Base-by-base conservation (phyloP, 2,888 invertebrate species). In the Tubulanus polymorphus region DNA sequence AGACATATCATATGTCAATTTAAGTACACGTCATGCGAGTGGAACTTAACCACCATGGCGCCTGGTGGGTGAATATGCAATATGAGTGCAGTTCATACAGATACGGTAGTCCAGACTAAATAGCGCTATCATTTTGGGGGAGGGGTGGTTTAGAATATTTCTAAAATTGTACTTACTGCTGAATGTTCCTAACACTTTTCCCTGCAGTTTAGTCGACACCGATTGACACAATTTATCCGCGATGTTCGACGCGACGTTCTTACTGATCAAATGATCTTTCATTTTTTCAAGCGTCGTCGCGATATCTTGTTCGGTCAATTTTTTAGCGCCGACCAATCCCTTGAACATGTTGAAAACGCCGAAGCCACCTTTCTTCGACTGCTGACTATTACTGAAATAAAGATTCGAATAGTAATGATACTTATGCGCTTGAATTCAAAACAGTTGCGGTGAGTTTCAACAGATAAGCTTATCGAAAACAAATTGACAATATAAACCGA, bases 211-310 rank as follows among this genome's bases (percentile, higher is more conserved):
- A 1, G 84, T 83, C 15, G 90, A 88, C 0, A 97, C 93, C 0
- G 94, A 94, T 54, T 94, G 91, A 76, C 96, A 96, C 26, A 99
- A 83, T 75, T 94, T 95, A 61, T 85, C 84, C 1, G 99, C 88
- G 70, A 99, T 96, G 69, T 99, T 97, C 0, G 93, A 81, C 12
- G 99, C 99, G 0, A 99, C 99, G 80, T 99, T 99, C 81, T 99
- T 64, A 81, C 82, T 69, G 67, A 99, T 96, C 54, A 99, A 84
- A 77, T 95, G 96, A 78, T 97, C 96, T 59, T 89, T 89, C 82
- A 99, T 84, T 80, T 95, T 93, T 50, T 95, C 95, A 68, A 99
- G 81, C 25, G 87, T 90, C 0, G 94, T 90, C 51, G 85, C 83
- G 85, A 99, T 87, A 63, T 90, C 88, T 37, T 87, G 87, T 1